A percentile compares a stretch with the other conserved stretches of the same genome.
Evolutionary conservation across 2,113 vertebrate species (phyloP).

Genomic region (Muntiacus muntjak): DNA sequence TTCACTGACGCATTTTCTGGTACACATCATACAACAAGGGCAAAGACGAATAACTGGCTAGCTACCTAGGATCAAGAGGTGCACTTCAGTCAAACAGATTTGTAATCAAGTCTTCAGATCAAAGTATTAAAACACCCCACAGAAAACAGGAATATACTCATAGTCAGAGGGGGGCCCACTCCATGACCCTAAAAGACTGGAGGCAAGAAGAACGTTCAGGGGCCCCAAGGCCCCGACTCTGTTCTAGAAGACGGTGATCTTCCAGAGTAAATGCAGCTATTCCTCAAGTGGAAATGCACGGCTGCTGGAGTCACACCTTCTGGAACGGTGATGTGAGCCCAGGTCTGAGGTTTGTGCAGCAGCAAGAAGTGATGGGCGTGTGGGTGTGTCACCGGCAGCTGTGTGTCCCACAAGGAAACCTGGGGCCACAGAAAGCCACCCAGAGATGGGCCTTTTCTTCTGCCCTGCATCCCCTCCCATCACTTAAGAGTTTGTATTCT

Average conservation of each 20-base stretch:
- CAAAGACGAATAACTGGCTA: not conserved
- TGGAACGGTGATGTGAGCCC: not conserved
- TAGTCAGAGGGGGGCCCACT: not conserved
- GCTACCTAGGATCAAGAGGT: not conserved
- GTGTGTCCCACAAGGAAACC: not conserved
- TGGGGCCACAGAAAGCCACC: not conserved
- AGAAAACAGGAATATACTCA: not conserved
- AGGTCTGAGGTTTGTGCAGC: not conserved
- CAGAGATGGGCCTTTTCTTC: not conserved
- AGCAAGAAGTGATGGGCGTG: not conserved
- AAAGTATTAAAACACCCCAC: not conserved
- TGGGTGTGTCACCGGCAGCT: not conserved
- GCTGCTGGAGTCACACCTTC: not conserved
- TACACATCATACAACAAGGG: not conserved
- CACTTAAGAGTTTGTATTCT: not conserved
- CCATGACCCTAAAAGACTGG: not conserved
- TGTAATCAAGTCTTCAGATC: not conserved
- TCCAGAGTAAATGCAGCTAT: not conserved
- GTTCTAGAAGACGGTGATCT: not conserved
- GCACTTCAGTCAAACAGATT: not conserved
- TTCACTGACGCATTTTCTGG: not conserved
- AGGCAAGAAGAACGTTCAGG: not conserved
- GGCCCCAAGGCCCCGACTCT: not conserved
- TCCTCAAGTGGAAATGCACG: not conserved
- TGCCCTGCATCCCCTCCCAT: not conserved